Conservation (phyloP, 2,113 vertebrate genomes). For the Catharus fuscescens region DNA sequence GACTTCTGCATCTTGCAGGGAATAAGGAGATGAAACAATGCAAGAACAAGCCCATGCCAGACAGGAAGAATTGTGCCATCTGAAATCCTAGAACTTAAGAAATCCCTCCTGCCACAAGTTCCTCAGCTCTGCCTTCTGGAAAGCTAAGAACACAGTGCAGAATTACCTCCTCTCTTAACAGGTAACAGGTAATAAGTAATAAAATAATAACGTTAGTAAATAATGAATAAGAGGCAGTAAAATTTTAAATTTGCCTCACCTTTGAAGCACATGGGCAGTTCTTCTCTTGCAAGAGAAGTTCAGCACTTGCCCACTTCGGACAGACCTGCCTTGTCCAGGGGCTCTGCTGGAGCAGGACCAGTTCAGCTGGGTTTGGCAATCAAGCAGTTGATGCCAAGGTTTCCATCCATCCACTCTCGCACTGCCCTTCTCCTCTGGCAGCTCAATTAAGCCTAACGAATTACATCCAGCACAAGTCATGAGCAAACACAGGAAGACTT, state of each 20-base stretch:
- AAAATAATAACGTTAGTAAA: not conserved
- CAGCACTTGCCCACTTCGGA: fast-evolving
- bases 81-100: not conserved
- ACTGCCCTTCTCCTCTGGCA: not conserved
- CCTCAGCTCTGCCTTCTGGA: not conserved
- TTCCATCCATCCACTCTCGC: not conserved
- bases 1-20: not conserved
- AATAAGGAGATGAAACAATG: not conserved
- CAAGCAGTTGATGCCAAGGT: not conserved
- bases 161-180: not conserved
- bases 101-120: not conserved
- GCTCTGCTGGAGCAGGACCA: not conserved
- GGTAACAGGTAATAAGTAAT: not conserved
- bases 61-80: not conserved
- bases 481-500: not conserved
- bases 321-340: not conserved
- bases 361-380: not conserved
- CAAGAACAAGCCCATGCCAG: not conserved
- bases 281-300: not conserved
- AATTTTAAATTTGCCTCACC: not conserved
- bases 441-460: conserved; percentile 23
- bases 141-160: not conserved
- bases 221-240: not conserved
- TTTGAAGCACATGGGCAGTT: not conserved
- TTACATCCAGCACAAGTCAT: conserved; percentile 6